Evolutionary conservation across 1,140 invertebrate species (phyloP).

Genomic region (Brachionus plicatilis): DNA sequence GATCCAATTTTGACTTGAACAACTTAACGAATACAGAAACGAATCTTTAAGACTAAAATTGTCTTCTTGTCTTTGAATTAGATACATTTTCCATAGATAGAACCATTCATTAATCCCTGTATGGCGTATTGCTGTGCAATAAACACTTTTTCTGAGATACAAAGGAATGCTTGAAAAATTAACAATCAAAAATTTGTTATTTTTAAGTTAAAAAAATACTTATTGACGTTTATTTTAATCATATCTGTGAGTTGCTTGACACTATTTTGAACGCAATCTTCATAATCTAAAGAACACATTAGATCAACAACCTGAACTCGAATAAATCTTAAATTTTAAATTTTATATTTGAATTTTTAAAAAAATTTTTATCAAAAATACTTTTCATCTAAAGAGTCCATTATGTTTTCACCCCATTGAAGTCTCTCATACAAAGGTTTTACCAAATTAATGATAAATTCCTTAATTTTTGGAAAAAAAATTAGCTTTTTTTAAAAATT

Average conservation of each 20-base stretch:
- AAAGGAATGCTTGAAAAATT: constrained; percentile 14
- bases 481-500: neutral
- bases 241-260: constrained; percentile 33
- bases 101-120: constrained; percentile 39
- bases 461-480: neutral
- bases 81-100: constrained; percentile 15
- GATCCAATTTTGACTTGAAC: constrained; percentile 36
- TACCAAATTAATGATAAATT: neutral
- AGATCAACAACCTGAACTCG: constrained; percentile 15
- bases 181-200: neutral
- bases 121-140: constrained; percentile 37
- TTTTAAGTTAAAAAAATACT: neutral
- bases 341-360: neutral
- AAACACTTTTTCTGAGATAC: constrained; percentile 30
- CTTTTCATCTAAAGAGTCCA: constrained; percentile 35
- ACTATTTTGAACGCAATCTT: constrained; percentile 39
- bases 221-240: constrained; percentile 39
- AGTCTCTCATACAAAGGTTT: constrained; percentile 13
- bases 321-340: neutral
- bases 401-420: constrained; percentile 33
- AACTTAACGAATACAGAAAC: constrained; percentile 16
- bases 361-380: neutral
- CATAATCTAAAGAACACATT: constrained; percentile 32
- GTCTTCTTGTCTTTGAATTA: neutral
- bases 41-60: neutral